Conservation (phyloP, 1,140 invertebrate species). For the Macrobrachium rosenbergii region DNA sequence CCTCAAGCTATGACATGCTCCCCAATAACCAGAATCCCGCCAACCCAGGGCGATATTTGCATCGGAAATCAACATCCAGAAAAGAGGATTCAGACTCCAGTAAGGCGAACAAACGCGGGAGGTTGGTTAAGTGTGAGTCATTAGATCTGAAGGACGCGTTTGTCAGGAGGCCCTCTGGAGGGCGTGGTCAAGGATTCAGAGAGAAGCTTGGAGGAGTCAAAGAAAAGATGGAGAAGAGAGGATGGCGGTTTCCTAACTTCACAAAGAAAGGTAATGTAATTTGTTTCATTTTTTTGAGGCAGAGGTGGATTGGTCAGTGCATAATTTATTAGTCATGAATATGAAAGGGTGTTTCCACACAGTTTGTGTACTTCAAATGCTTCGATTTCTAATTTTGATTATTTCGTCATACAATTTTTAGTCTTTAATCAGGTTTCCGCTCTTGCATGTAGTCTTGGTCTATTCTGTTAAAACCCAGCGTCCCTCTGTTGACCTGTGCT, state of each 20-base stretch:
- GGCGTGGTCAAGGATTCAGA: conserved; percentile 52
- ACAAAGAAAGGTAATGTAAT: conserved; percentile 63
- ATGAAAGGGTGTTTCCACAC: too few species aligned
- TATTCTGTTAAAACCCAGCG: too few species aligned
- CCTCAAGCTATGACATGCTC: conserved; percentile 12
- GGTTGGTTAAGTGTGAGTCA: conserved; percentile 55
- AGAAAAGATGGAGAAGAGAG: conserved; percentile 61
- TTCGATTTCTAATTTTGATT: too few species aligned
- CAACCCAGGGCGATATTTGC: neutral
- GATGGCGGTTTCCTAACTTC: conserved; percentile 59
- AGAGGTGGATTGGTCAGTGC: neutral
- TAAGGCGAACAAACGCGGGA: conserved; percentile 32
- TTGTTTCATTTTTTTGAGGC: neutral
- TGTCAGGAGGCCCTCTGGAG: conserved; percentile 51
- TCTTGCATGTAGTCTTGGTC: too few species aligned
- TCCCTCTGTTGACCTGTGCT: too few species aligned
- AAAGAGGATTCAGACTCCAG: neutral
- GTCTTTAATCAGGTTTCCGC: too few species aligned
- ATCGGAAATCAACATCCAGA: conserved; percentile 18
- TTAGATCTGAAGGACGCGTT: conserved; percentile 56
- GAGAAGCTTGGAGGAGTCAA: conserved; percentile 57
- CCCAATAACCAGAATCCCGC: neutral
- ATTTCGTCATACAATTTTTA: too few species aligned
- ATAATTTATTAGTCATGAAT: too few species aligned
- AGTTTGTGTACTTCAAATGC: too few species aligned